Evolutionary conservation across 2,888 invertebrate species (phyloP).

Genomic region (Eristalis intricaria): DNA sequence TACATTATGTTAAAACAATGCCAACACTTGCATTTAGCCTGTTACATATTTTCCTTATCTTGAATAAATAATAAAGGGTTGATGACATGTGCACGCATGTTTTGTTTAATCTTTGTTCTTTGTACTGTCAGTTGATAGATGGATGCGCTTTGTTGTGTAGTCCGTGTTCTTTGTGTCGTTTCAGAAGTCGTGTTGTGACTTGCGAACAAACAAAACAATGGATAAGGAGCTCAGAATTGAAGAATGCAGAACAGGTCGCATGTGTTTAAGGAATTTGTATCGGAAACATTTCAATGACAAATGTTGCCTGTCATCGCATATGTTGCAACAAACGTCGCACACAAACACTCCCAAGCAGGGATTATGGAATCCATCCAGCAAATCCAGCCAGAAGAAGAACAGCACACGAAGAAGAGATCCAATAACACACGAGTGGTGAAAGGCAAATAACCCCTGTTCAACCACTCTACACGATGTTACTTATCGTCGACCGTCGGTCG

Average conservation of each 20-base stretch:
- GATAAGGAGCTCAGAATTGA: no score
- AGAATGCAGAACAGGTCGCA: no score
- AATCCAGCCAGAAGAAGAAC: no score
- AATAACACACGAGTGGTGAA: conserved; percentile 4
- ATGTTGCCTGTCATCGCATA: no score
- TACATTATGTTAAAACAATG: conserved; percentile 2
- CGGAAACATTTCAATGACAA: not conserved
- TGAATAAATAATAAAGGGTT: conserved; percentile 13
- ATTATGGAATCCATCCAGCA: not conserved
- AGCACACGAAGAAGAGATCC: not conserved
- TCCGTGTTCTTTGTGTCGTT: not conserved
- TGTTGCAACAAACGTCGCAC: not conserved
- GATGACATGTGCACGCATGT: conserved; percentile 15
- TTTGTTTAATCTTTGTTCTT: conserved; percentile 27
- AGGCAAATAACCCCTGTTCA: conserved; percentile 39
- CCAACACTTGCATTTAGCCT: conserved; percentile 13
- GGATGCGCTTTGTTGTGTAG: not conserved
- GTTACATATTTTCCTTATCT: conserved; percentile 54
- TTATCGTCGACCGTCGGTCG: not conserved
- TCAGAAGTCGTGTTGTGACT: not conserved
- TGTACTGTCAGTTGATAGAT: not conserved
- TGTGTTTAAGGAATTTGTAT: not conserved
- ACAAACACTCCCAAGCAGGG: no score
- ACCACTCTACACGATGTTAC: not conserved
- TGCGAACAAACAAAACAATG: no score